A percentile compares a stretch with the other conserved stretches of the same genome.
Evolutionary conservation across 2,113 vertebrate species (phyloP).

Genomic region (Hippopotamus amphibius): DNA sequence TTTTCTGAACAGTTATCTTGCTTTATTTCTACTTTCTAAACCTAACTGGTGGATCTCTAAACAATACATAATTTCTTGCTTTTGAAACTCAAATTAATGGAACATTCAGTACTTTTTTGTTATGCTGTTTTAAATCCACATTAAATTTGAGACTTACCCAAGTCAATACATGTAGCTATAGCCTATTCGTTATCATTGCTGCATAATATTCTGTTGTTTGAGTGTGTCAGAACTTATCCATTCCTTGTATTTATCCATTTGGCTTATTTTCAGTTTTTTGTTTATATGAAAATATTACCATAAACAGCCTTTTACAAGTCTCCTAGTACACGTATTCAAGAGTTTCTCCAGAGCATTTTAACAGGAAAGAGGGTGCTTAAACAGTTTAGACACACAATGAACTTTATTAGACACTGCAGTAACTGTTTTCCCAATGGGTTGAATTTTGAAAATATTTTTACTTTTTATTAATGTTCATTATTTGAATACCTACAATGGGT

Average conservation of each 20-base stretch:
- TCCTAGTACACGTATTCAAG: not conserved
- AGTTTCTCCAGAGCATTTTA: not conserved
- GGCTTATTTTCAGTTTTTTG: not conserved
- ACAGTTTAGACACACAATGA: not conserved
- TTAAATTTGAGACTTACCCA: not conserved
- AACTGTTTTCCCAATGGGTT: not conserved
- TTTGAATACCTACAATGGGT: not conserved
- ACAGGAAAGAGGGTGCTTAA: not conserved
- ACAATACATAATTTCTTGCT: not conserved
- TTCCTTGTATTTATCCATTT: not conserved
- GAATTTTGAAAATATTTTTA: not conserved
- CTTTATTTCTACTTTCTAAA: not conserved
- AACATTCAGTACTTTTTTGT: not conserved
- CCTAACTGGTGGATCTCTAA: not conserved
- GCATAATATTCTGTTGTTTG: not conserved
- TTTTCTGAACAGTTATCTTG: not conserved
- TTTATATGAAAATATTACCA: not conserved
- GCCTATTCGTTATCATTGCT: not conserved
- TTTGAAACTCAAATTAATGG: conserved; percentile 20
- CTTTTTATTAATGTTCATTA: not conserved
- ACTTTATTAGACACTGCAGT: not conserved
- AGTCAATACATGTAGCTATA: not conserved
- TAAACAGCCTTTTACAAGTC: not conserved
- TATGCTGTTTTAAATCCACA: not conserved
- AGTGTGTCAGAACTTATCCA: not conserved